These are phyloP conservation scores for Cephus nigrinus DNA, from an alignment of 2,888 invertebrate species.

Conservation along the genomic window DNA sequence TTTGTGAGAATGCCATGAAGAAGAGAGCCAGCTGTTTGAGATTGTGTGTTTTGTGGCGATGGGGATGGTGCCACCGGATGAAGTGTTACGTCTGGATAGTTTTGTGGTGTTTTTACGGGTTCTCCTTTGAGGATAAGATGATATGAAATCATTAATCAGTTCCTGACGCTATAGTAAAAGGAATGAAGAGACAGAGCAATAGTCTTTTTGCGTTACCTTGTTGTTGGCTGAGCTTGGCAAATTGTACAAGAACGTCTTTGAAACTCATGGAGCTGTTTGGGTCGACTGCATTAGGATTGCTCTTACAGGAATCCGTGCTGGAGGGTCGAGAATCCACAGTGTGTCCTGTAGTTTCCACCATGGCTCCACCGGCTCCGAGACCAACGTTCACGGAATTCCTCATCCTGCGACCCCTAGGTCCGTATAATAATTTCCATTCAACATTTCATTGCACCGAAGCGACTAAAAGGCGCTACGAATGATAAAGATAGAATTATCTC, in stretches of 20 bases:
- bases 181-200: not conserved
- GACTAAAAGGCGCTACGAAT: not conserved
- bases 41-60: slow-evolving; percentile 49
- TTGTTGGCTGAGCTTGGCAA: slow-evolving; percentile 72
- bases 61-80: slow-evolving; percentile 75
- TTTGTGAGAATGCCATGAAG: slow-evolving; percentile 84
- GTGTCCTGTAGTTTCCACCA: slow-evolving; percentile 56
- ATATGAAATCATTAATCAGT: slow-evolving; percentile 28
- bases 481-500: not conserved
- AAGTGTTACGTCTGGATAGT: slow-evolving; percentile 83
- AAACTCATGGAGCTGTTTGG: slow-evolving; percentile 70
- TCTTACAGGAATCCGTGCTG: slow-evolving; percentile 69
- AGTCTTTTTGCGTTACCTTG: slow-evolving; percentile 47
- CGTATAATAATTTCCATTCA: not conserved
- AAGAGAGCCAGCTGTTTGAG: slow-evolving; percentile 74
- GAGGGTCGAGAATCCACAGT: slow-evolving; percentile 67
- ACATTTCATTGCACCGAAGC: not conserved
- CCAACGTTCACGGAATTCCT: slow-evolving; percentile 62
- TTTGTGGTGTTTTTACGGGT: slow-evolving; percentile 71
- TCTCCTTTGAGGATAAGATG: slow-evolving; percentile 41
- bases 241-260: slow-evolving; percentile 82
- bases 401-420: slow-evolving; percentile 58
- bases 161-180: slow-evolving; percentile 41
- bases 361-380: slow-evolving; percentile 60
- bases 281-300: slow-evolving; percentile 60